Evolutionary conservation across 2,113 vertebrate genomes (phyloP).

Genomic region (Anolis sagrei): DNA sequence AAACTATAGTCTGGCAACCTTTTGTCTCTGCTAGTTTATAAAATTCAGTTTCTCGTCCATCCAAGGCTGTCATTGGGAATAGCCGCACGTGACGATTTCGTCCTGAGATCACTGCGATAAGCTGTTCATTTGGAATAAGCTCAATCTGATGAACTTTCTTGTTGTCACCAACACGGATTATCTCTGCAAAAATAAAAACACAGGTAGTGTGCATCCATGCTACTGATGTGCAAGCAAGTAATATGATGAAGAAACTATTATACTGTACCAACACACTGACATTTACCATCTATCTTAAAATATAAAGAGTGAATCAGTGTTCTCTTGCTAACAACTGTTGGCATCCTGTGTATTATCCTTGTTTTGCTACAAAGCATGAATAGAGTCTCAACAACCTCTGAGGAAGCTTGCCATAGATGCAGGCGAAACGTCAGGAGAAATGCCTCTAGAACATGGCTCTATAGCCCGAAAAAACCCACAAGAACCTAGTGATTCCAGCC

Average conservation of each 20-base stretch:
- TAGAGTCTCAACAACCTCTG: no score
- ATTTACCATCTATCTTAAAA: not conserved
- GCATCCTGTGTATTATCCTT: not conserved
- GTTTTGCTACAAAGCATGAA: not conserved
- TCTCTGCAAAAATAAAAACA: constrained; percentile 81
- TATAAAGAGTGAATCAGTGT: not conserved
- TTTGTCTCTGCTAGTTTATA: constrained; percentile 94
- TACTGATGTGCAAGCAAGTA: not conserved
- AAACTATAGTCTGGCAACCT: constrained; percentile 90
- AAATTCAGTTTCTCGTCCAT: constrained; percentile 92
- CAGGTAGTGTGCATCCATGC: constrained; percentile 9
- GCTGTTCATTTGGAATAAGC: constrained; percentile 90
- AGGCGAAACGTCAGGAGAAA: no score
- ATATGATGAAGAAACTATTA: not conserved
- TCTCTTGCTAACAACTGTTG: not conserved
- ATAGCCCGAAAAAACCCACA: no score
- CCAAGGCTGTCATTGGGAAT: constrained; percentile 88
- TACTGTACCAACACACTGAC: not conserved
- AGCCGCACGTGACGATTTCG: constrained; percentile 97
- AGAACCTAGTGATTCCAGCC: no score
- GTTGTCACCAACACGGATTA: constrained; percentile 94
- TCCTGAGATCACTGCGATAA: constrained; percentile 95
- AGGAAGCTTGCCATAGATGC: no score
- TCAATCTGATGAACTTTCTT: constrained; percentile 98
- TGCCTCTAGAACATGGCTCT: no score